Percentiles rank a stretch among this genome's conserved stretches.
phyloP scores from a whole-genome alignment of 1,140 invertebrate genomes.

The Drosophila leontia region DNA sequence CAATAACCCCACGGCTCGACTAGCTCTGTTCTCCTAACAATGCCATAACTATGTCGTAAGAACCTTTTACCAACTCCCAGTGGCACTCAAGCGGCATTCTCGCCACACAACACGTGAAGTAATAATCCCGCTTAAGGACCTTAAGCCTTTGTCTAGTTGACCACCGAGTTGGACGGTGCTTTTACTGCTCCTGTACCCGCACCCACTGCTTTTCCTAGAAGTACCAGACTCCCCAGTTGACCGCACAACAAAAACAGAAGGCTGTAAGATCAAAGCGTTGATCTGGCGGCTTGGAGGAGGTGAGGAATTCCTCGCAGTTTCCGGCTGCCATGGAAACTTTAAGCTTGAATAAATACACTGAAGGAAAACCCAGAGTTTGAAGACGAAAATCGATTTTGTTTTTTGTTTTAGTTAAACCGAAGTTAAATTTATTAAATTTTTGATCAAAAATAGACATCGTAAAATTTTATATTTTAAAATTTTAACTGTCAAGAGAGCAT shows the following conservation, averaged over 20 bases:
- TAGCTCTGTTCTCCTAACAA: neutral
- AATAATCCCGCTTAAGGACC: conserved; percentile 58
- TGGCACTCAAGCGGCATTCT: conserved; percentile 21
- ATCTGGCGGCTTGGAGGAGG: conserved; percentile 18
- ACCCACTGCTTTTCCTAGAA: neutral
- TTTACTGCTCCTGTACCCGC: neutral
- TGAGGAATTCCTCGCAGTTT: conserved; percentile 20
- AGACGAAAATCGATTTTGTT: too few species aligned
- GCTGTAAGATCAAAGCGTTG: conserved; percentile 53
- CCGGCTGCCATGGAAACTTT: conserved; percentile 42
- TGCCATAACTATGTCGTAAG: conserved; percentile 34
- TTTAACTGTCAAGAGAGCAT: neutral
- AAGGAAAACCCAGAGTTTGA: neutral
- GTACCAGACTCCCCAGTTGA: conserved; percentile 20
- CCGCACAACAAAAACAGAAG: conserved; percentile 42
- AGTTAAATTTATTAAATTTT: too few species aligned
- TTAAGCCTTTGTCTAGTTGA: conserved; percentile 54
- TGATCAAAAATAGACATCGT: too few species aligned
- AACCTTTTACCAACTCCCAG: conserved; percentile 26
- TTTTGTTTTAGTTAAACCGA: neutral
- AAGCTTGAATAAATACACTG: conserved; percentile 8
- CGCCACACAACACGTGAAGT: conserved; percentile 50
- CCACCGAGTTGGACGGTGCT: conserved; percentile 16
- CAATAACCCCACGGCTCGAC: neutral
- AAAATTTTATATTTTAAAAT: too few species aligned